These are phyloP conservation scores for Bombus soroeensis DNA, from an alignment of 1,140 invertebrate species.

Conservation along the genomic window DNA sequence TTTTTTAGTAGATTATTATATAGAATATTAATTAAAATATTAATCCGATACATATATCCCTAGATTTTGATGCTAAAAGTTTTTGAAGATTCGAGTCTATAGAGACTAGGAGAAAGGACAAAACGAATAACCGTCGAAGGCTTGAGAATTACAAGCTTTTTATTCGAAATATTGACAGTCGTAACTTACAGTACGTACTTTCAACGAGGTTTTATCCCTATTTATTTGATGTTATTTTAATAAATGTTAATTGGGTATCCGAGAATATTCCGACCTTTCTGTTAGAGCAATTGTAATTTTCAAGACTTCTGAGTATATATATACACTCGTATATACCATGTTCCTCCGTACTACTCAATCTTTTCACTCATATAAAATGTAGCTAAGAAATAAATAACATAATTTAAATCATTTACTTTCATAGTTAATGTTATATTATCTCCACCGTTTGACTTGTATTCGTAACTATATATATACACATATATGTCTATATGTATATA, in stretches of 20 bases:
- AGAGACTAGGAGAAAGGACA: conserved; percentile 49
- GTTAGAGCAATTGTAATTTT: conserved; percentile 63
- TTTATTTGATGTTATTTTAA: conserved; percentile 42
- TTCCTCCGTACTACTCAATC: conserved; percentile 42
- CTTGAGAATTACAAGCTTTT: conserved; percentile 76
- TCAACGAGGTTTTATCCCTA: conserved; percentile 65
- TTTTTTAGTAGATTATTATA: conserved; percentile 31
- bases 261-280: conserved; percentile 29
- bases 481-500: conserved; percentile 40
- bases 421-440: conserved; percentile 69
- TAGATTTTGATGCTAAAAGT: conserved; percentile 35
- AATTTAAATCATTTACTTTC: conserved; percentile 74
- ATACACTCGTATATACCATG: conserved; percentile 18
- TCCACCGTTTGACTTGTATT: neutral
- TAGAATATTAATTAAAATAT: conserved; percentile 33
- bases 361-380: conserved; percentile 69
- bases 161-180: conserved; percentile 74
- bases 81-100: conserved; percentile 36
- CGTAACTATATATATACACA: conserved; percentile 37
- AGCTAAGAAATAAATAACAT: conserved; percentile 79
- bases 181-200: conserved; percentile 74
- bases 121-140: conserved; percentile 61
- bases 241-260: conserved; percentile 17
- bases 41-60: conserved; percentile 19
- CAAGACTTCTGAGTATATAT: conserved; percentile 62